Evolutionary conservation across 2,888 invertebrate genomes (phyloP).

Genomic region (Xanthorhoe spadicearia): DNA sequence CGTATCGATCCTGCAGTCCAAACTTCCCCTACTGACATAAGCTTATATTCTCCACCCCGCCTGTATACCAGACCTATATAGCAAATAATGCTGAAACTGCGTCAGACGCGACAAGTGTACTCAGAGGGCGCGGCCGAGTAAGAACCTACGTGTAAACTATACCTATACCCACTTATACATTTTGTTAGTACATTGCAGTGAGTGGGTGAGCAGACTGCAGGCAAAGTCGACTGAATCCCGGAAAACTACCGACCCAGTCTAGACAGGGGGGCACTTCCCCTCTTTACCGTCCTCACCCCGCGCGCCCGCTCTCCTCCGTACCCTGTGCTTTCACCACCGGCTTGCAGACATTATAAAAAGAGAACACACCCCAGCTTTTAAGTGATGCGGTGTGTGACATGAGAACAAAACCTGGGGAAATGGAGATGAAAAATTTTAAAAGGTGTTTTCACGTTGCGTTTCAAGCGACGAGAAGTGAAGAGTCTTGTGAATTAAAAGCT

Average conservation of each 20-base stretch:
- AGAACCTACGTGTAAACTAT: constrained; percentile 34
- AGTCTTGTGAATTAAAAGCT: constrained; percentile 30
- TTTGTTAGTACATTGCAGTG: constrained; percentile 74
- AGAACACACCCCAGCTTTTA: constrained; percentile 73
- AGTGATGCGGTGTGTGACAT: constrained; percentile 69
- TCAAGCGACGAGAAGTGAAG: constrained; percentile 38
- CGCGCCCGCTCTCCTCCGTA: constrained; percentile 50
- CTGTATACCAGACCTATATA: constrained; percentile 48
- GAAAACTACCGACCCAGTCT: constrained; percentile 86
- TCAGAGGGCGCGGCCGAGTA: constrained; percentile 62
- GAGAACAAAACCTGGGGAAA: constrained; percentile 65
- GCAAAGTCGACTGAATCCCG: constrained; percentile 82
- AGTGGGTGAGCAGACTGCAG: constrained; percentile 83
- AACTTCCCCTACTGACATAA: constrained; percentile 65
- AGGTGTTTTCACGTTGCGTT: constrained; percentile 55
- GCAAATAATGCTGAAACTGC: constrained; percentile 71
- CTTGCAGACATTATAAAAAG: constrained; percentile 80
- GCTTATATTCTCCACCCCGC: constrained; percentile 59
- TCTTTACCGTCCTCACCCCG: constrained; percentile 52
- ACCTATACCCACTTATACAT: constrained; percentile 50
- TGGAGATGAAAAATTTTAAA: constrained; percentile 64
- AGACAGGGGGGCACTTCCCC: constrained; percentile 84
- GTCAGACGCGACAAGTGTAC: constrained; percentile 77
- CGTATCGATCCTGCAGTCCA: constrained; percentile 55
- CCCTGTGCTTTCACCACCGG: constrained; percentile 77